A percentile compares a stretch with the other conserved stretches of the same genome.
phyloP scores from a whole-genome alignment of 2,113 vertebrate genomes.

The Syngnathoides biaculeatus region DNA sequence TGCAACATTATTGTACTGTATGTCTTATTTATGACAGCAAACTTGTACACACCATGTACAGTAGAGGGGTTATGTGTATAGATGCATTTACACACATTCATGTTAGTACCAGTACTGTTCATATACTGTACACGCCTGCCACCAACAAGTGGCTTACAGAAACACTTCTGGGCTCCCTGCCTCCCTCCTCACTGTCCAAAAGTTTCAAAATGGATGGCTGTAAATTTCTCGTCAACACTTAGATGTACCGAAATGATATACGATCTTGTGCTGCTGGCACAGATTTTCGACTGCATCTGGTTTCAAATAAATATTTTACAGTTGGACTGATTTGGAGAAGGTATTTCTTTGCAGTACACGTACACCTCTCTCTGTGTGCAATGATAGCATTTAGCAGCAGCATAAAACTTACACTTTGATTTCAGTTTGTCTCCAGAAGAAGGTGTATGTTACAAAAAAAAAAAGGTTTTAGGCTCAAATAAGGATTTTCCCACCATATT shows the following conservation, averaged over 20 bases:
- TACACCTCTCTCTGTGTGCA: not conserved
- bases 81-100: conserved; percentile 10
- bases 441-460: not conserved
- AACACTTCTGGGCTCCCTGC: conserved; percentile 40
- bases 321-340: not conserved
- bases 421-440: not conserved
- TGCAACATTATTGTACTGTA: conserved; percentile 5
- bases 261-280: conserved; percentile 31
- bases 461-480: conserved; percentile 11
- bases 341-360: not conserved
- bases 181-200: conserved; percentile 49
- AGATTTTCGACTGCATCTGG: conserved; percentile 25
- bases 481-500: conserved; percentile 12
- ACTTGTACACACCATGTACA: conserved; percentile 6
- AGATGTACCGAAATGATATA: conserved; percentile 65
- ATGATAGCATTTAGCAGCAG: conserved; percentile 1
- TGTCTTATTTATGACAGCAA: conserved; percentile 8
- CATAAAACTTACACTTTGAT: not conserved
- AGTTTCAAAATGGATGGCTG: conserved; percentile 39
- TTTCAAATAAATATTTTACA: conserved; percentile 25
- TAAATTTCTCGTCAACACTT: conserved; percentile 50
- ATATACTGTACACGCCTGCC: conserved; percentile 5
- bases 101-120: conserved; percentile 3
- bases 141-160: conserved; percentile 26
- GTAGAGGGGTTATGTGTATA: conserved; percentile 9